Percentiles rank a stretch among this genome's conserved stretches.
Evolutionary conservation across 2,797 vertebrate species (phyloP).

Genomic region (Parambassis ranga): DNA sequence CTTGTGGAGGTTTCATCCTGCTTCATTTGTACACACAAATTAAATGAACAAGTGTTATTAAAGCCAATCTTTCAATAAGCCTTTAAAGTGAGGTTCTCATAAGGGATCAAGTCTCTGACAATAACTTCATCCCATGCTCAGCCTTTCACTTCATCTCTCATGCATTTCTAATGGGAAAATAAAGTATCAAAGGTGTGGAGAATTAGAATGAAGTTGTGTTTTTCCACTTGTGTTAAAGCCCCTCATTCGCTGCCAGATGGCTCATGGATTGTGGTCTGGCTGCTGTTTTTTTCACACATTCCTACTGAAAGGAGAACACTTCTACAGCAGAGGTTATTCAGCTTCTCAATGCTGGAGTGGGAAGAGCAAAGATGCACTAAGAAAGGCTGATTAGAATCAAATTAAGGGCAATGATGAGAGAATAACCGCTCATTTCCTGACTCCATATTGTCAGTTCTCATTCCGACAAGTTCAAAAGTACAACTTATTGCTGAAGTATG

Average conservation of each 20-base stretch:
- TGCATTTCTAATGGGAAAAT: not conserved
- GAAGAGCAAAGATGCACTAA: constrained; percentile 1
- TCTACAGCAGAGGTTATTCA: not conserved
- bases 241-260: constrained; percentile 3
- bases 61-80: not conserved
- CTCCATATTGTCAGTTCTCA: not conserved
- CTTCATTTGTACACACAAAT: not conserved
- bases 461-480: not conserved
- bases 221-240: constrained; percentile 9
- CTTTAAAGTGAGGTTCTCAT: not conserved
- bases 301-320: constrained; percentile 8
- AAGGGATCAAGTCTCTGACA: not conserved
- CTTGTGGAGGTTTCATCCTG: not conserved
- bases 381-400: constrained; percentile 5
- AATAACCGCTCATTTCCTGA: not conserved
- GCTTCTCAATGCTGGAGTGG: constrained; percentile 3
- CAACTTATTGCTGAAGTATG: not conserved
- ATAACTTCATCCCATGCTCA: not conserved
- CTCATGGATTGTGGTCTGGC: constrained; percentile 11
- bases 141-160: not conserved
- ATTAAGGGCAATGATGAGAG: constrained; percentile 17
- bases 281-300: constrained; percentile 20
- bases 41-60: not conserved
- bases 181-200: not conserved
- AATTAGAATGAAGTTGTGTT: not conserved